Base-by-base conservation (phyloP, 1,140 invertebrate genomes). In the Fopius arisanus region DNA sequence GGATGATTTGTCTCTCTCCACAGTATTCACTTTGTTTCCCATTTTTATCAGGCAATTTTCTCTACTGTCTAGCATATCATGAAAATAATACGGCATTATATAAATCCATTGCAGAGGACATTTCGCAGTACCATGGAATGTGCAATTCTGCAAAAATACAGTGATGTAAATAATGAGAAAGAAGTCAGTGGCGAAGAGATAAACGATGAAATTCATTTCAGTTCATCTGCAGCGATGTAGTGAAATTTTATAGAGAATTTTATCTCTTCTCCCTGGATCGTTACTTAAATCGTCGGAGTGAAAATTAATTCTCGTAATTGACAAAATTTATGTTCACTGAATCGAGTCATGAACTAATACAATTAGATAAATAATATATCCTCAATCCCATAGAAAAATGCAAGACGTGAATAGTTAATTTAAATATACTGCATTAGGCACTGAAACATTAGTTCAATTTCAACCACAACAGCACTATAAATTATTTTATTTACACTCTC, bases 401-500 rank as follows among this genome's bases (percentile, higher is more conserved):
- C 23, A 5, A n/a, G 23, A 59, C 26, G 54, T 59, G 23, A 59
- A 59, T 59, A 48, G 14, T 59, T 59, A 59, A 59, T 59, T 59
- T 28, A 59, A 59, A 59, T 59, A 37, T 59, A 59, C 54, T 59
- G 54, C 54, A 26, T 59, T 59, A 59, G 54, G 54, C 54, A 59
- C 54, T 59, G 54, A 59, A 59, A 59, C 54, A 59, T 59, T 59
- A 59, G 23, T 59, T 23, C 19, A 51, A 19, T 51, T 51, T 51
- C 14, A 59, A 59, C 54, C 54, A 28, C 54, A 59, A 59, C 54
- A 59, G 54, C 23, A 59, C 54, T 59, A 59, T 59, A 59, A 59
- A 59, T 59, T 59, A 59, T 59, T 59, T 59, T 59, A 59, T 59
- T 59, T 59, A 59, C 54, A 59, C 54, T 59, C 54, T 26, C 23